A percentile compares a stretch with the other conserved stretches of the same genome.
Conservation (phyloP, 1,140 invertebrate species). For the Macrobrachium nipponense region DNA sequence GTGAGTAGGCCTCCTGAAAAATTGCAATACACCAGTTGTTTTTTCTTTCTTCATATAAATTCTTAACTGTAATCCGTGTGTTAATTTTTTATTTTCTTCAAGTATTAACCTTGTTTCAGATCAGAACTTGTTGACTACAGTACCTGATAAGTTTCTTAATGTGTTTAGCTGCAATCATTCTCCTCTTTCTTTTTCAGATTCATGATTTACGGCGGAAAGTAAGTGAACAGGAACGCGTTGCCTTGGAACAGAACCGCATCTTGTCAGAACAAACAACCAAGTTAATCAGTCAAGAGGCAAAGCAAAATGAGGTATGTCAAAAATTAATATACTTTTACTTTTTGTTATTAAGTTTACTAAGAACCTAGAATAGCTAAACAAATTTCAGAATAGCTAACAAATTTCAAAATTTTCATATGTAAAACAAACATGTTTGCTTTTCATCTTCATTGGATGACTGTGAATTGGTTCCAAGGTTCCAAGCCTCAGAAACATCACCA, state of each 20-base stretch:
- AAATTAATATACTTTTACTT: not conserved
- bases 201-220: slow-evolving; percentile 58
- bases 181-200: slow-evolving; percentile 27
- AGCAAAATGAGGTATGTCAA: slow-evolving; percentile 52
- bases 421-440: too few relatives aligned
- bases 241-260: slow-evolving; percentile 56
- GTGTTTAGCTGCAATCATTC: not conserved
- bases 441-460: too few relatives aligned
- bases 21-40: too few relatives aligned
- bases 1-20: too few relatives aligned
- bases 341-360: too few relatives aligned
- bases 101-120: too few relatives aligned
- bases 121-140: not conserved
- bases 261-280: slow-evolving; percentile 52
- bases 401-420: too few relatives aligned
- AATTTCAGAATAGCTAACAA: too few relatives aligned
- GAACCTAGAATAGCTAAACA: too few relatives aligned
- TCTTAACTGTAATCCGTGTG: not conserved
- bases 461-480: too few relatives aligned
- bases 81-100: too few relatives aligned
- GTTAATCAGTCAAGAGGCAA: slow-evolving; percentile 50
- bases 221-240: slow-evolving; percentile 55
- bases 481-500: too few relatives aligned
- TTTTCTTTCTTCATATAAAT: not conserved
- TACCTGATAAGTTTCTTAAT: not conserved